Evolutionary conservation across 2,888 invertebrate species (phyloP).

Genomic region (Artemia sinica): DNA sequence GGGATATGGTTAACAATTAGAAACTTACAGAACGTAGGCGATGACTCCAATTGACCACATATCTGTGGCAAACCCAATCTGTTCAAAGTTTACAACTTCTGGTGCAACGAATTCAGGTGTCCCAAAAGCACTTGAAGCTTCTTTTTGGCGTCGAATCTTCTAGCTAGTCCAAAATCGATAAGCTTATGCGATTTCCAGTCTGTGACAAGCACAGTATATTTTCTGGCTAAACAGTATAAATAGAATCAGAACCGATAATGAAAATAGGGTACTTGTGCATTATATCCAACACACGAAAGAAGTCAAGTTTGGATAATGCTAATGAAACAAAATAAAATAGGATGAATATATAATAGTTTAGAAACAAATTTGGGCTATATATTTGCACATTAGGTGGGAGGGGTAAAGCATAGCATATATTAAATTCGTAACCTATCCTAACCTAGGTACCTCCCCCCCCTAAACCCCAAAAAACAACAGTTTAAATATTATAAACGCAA

Average conservation of each 20-base stretch:
- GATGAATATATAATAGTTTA: too few relatives aligned
- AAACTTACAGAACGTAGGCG: conserved; percentile 88
- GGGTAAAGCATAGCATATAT: neutral
- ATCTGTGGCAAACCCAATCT: conserved; percentile 84
- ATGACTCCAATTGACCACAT: conserved; percentile 99
- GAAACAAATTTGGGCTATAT: too few relatives aligned
- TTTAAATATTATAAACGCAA: too few relatives aligned
- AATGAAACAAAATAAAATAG: too few relatives aligned
- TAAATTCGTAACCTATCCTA: neutral
- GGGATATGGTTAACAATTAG: conserved; percentile 4
- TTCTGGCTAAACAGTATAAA: conserved; percentile 56
- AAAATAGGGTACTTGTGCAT: neutral
- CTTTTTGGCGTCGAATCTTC: conserved; percentile 76
- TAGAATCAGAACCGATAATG: neutral
- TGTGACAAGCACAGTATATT: conserved; percentile 91
- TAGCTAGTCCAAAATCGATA: conserved; percentile 91
- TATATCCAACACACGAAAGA: neutral
- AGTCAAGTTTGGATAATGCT: too few relatives aligned
- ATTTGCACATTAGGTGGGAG: neutral
- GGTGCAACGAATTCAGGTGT: conserved; percentile 98
- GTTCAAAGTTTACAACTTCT: conserved; percentile 95
- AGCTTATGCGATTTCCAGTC: conserved; percentile 92
- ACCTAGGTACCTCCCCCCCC: too few relatives aligned
- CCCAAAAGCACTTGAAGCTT: conserved; percentile 71
- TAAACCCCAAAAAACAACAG: too few relatives aligned